These are phyloP conservation scores for Yponomeuta cagnagella DNA, from an alignment of 2,888 invertebrate species.

Conservation along the genomic window DNA sequence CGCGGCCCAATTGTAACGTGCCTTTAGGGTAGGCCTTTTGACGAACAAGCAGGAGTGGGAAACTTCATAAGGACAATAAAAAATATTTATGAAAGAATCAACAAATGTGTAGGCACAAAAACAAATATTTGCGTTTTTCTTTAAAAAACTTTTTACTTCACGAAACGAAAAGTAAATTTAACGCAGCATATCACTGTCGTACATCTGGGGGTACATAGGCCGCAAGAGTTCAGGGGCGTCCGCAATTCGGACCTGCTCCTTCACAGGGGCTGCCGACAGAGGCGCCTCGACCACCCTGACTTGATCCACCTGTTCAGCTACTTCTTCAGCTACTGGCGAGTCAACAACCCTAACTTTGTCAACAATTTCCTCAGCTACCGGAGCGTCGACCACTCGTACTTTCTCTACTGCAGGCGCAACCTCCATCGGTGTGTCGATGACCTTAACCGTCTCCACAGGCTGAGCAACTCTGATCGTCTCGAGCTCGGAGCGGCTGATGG, in stretches of 20 bases:
- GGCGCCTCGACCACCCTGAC: not conserved
- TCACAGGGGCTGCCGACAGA: conserved; percentile 5
- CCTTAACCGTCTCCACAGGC: conserved; percentile 3
- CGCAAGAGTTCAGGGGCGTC: not conserved
- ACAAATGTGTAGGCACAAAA: too few relatives aligned
- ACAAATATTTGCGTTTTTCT: not conserved
- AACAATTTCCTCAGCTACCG: conserved; percentile 6
- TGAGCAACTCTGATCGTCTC: not conserved
- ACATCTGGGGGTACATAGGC: not conserved
- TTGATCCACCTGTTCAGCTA: not conserved
- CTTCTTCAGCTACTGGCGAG: not conserved
- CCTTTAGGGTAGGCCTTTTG: too few relatives aligned
- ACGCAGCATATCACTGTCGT: not conserved
- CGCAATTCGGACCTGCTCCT: conserved; percentile 6
- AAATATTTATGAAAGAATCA: too few relatives aligned
- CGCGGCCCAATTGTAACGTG: too few relatives aligned
- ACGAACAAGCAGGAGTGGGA: too few relatives aligned
- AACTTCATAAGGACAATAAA: too few relatives aligned
- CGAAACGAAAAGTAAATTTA: not conserved
- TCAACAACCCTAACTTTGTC: conserved; percentile 13
- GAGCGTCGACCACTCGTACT: conserved; percentile 19
- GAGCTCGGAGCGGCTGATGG: conserved; percentile 11
- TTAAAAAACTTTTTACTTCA: not conserved
- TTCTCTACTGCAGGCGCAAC: not conserved
- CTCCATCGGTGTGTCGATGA: conserved; percentile 12